Evolutionary conservation across 2,113 vertebrate genomes (phyloP).

Genomic region (Peromyscus polionotus): DNA sequence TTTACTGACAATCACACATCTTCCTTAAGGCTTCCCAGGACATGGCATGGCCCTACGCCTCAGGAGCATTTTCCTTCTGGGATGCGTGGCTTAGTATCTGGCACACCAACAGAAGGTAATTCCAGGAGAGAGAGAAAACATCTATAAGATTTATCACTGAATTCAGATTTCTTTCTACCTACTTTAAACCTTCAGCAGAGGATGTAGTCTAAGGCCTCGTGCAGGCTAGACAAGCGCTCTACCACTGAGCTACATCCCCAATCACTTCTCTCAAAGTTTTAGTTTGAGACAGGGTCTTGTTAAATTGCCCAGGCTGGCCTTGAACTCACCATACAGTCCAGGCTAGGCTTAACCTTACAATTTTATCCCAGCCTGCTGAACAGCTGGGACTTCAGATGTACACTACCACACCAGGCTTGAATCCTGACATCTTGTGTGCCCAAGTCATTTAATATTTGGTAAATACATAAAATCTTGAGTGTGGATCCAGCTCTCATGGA

Average conservation of each 20-base stretch:
- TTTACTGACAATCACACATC: accelerated
- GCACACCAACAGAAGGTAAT: not conserved
- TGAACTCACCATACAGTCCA: not conserved
- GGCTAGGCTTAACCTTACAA: not conserved
- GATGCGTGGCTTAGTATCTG: not conserved
- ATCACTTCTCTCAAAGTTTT: not conserved
- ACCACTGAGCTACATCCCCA: not conserved
- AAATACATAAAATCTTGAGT: not conserved
- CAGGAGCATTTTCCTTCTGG: not conserved
- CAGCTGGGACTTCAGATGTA: not conserved
- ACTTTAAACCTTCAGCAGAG: not conserved
- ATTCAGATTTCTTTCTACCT: not conserved
- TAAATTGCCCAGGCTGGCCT: not conserved
- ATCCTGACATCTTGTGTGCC: not conserved
- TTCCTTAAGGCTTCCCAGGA: not conserved
- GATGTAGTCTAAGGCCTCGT: too few species aligned
- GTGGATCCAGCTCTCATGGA: not conserved
- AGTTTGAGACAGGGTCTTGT: not conserved
- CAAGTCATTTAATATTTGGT: not conserved
- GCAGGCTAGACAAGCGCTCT: not conserved
- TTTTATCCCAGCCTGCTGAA: not conserved
- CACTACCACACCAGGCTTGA: not conserved
- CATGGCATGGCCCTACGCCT: not conserved
- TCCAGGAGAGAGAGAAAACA: not conserved
- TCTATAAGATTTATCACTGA: not conserved